These are phyloP conservation scores for Notospermus geniculatus DNA, from an alignment of 1,140 invertebrate genomes.

Conservation along the genomic window DNA sequence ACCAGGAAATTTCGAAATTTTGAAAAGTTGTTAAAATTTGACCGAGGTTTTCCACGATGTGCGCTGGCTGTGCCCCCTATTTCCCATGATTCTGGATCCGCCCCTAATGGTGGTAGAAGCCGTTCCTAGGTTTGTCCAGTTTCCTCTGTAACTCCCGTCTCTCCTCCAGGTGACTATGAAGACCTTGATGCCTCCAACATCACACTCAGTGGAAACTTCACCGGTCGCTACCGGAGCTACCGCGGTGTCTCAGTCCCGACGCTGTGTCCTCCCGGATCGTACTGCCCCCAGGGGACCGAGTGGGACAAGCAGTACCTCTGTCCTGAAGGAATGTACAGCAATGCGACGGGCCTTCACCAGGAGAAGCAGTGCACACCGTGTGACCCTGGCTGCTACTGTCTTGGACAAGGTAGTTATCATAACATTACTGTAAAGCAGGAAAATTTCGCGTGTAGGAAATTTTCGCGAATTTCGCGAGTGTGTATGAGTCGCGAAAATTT, in stretches of 20 bases:
- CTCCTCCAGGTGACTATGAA: slow-evolving; percentile 43
- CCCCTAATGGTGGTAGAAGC: no score
- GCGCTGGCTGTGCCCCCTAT: no score
- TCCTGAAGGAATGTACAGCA: slow-evolving; percentile 43
- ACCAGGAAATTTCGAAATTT: no score
- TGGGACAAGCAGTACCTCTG: slow-evolving; percentile 38
- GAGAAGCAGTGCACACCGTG: slow-evolving; percentile 45
- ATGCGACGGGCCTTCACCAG: slow-evolving; percentile 36
- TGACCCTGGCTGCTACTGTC: slow-evolving; percentile 42
- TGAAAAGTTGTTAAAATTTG: no score
- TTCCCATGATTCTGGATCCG: no score
- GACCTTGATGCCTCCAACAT: slow-evolving; percentile 41
- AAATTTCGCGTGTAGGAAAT: no score
- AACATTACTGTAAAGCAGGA: no score
- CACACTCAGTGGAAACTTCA: slow-evolving; percentile 40
- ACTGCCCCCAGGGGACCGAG: slow-evolving; percentile 43
- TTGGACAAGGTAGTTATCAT: slow-evolving; percentile 47
- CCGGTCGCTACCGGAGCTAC: slow-evolving; percentile 42
- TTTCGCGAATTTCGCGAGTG: no score
- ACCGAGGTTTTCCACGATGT: no score
- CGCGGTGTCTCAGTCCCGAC: slow-evolving; percentile 46
- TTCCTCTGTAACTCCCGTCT: no score
- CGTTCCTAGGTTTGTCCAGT: no score
- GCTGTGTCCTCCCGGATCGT: slow-evolving; percentile 45
- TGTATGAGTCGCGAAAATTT: no score